These are phyloP conservation scores for Acanthosepion pharaonis DNA, from an alignment of 2,888 invertebrate species.

Conservation along the genomic window DNA sequence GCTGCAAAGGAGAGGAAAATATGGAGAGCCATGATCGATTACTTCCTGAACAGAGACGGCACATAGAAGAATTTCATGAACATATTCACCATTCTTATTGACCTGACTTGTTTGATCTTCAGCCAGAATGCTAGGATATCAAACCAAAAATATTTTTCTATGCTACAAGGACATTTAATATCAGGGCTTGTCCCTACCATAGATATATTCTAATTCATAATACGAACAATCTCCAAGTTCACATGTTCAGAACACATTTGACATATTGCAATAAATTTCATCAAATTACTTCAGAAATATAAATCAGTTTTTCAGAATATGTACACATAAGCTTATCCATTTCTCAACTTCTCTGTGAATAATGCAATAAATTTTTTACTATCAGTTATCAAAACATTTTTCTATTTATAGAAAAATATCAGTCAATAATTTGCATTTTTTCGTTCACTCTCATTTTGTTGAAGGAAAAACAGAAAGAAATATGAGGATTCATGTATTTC, in stretches of 20 bases:
- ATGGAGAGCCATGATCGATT: no score
- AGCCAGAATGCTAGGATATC: no score
- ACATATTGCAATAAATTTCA: background rate
- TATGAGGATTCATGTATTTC: background rate
- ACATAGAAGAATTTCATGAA: no score
- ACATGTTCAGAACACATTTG: background rate
- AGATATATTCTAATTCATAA: no score
- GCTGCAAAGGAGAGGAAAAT: no score
- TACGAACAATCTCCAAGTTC: background rate
- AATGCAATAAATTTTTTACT: background rate
- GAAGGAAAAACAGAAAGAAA: background rate
- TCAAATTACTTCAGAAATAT: background rate
- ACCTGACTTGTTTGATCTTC: no score
- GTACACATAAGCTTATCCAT: background rate
- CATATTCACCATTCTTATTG: no score
- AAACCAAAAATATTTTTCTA: no score
- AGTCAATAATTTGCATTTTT: no score
- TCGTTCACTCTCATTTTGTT: background rate
- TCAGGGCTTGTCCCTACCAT: no score
- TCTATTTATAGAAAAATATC: background rate
- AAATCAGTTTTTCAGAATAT: background rate
- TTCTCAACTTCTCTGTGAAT: background rate
- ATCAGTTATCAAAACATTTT: background rate
- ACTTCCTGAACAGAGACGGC: no score
- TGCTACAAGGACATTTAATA: no score